Evolutionary conservation across 1,140 invertebrate genomes (phyloP), one percentile per base, ranked within the genome.

Genomic region (Pararge aegeria): DNA sequence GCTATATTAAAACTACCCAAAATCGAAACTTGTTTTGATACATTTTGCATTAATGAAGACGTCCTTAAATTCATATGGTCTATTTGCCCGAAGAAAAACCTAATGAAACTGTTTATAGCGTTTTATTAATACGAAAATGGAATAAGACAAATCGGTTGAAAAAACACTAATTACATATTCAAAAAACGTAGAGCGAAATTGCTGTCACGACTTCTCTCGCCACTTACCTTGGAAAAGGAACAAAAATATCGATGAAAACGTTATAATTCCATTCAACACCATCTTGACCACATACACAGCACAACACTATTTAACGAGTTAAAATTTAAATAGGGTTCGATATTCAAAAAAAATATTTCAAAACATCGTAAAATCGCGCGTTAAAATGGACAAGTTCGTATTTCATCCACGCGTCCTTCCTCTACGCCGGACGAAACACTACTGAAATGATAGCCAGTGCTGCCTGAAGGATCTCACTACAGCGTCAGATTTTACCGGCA

Each of bases 151-250:
- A 34, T 27, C 27, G 12, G 2, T 3, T 3, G 7, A 34, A 34
- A 34, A 6, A 12, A 34, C 10, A 12, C 1, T 34, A 10, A 34
- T 34, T 42, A 24, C 12, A 27, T 27, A 54, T 54, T 54, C 51
- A 5, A 27, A 24, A 27, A 54, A 44, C 37, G 52, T 29, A 40
- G 2, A 13, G 10, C n/a, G 30, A 54, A 54, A 34, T 54, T 54
- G 21, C 19, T 29, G n/a, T 40, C 51, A 40, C 34, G 34, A 24
- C 37, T 27, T 38, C 40, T 40, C 20, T 40, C 37, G 18, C 16
- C 44, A 57, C 70, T 69, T 58, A 73, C 70, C 67, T 53, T 73
- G 42, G 37, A 73, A 67, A 19, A 69, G 44, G 48, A 65, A 64
- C 19, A 70, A 42, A 54, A 70, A 49, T 13, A 66, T n/a, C 12